Conservation (phyloP, 2,113 vertebrate species). For the Indicator maculatus region DNA sequence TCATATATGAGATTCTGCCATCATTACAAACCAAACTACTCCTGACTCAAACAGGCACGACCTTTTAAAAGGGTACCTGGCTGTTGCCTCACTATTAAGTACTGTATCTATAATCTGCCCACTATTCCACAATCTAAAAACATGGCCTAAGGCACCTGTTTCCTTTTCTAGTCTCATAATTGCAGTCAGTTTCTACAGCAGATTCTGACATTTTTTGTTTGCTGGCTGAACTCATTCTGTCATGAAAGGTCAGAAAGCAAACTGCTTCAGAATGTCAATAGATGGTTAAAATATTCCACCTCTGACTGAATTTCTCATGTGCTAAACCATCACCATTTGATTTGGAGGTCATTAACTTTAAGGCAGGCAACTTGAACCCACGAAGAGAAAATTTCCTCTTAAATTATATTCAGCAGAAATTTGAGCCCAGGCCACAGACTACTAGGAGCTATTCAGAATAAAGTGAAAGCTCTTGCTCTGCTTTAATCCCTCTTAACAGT, state of each 20-base stretch:
- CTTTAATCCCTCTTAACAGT: background rate
- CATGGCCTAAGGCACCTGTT: background rate
- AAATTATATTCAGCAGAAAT: background rate
- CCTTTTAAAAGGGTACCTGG: background rate
- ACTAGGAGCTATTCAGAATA: background rate
- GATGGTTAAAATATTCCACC: constrained; percentile 39
- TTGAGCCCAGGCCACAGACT: background rate
- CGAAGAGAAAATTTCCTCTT: background rate
- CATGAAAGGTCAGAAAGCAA: constrained; percentile 57
- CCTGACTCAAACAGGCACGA: background rate
- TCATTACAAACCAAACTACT: background rate
- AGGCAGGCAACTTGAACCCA: background rate
- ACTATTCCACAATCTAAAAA: background rate
- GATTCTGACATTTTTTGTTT: constrained; percentile 16
- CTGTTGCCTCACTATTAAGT: background rate
- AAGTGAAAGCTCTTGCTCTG: background rate
- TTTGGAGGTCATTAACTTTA: constrained; percentile 29
- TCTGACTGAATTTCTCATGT: background rate
- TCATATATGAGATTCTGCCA: background rate
- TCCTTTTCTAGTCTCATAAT: constrained; percentile 15
- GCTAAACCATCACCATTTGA: constrained; percentile 7
- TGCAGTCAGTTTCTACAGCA: constrained; percentile 1
- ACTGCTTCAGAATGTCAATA: constrained; percentile 54
- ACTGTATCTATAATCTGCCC: background rate
- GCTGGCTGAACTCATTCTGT: constrained; percentile 54